phyloP scores from a whole-genome alignment of 2,888 invertebrate species.

The Caenorhabditis sinica region DNA sequence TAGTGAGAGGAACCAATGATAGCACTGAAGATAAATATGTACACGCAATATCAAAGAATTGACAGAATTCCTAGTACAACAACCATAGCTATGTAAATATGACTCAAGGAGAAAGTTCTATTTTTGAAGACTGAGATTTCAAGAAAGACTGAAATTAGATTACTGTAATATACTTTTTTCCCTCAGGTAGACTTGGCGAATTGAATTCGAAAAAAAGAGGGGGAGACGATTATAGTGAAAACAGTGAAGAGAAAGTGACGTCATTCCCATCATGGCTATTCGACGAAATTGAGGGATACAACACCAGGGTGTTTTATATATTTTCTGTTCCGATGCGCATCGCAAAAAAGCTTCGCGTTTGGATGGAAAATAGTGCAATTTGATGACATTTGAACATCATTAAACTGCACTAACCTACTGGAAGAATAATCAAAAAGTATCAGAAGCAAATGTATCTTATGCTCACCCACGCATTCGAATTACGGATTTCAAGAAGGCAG shows the following conservation, averaged over 20 bases:
- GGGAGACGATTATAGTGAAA: not conserved
- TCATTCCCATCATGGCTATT: conserved; percentile 34
- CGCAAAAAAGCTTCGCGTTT: conserved; percentile 5
- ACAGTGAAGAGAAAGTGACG: conserved; percentile 13
- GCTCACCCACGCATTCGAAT: not conserved
- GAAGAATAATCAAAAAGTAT: not conserved
- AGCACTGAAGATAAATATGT: conserved; percentile 29
- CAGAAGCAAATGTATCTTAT: not conserved
- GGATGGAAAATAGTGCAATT: not conserved
- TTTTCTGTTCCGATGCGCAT: conserved; percentile 21
- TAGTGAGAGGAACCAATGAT: not conserved
- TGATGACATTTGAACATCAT: not conserved
- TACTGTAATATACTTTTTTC: not conserved
- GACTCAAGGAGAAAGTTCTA: conserved; percentile 19
- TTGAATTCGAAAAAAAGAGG: not conserved
- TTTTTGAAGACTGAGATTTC: conserved; percentile 3
- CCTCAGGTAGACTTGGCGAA: conserved; percentile 4
- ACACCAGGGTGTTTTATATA: conserved; percentile 11
- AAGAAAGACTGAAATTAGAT: not conserved
- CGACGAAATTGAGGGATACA: conserved; percentile 32
- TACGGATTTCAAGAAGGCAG: not conserved
- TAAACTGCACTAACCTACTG: not conserved
- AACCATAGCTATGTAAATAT: conserved; percentile 30
- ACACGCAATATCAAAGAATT: conserved; percentile 4
- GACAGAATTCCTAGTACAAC: conserved; percentile 27